These are phyloP conservation scores for Pterophyllum scalare DNA, from an alignment of 2,113 vertebrate genomes.

Conservation along the genomic window DNA sequence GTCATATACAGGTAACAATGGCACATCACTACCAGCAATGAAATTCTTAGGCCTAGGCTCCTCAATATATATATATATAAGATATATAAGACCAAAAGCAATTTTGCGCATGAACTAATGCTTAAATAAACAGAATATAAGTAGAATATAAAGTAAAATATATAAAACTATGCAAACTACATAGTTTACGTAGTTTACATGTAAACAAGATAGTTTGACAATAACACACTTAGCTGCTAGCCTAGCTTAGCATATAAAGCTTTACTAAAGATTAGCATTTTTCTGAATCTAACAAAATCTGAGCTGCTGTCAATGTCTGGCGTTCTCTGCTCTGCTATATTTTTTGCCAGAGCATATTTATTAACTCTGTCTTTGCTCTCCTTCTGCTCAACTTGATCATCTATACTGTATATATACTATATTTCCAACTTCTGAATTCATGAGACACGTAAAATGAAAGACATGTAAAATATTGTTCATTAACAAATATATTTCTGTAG, in stretches of 20 bases:
- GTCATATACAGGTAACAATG: too few relatives aligned
- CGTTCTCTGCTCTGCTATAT: background rate
- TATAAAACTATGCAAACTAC: too few relatives aligned
- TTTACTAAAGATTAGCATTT: background rate
- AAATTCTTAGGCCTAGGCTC: too few relatives aligned
- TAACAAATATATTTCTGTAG: background rate
- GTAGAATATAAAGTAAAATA: too few relatives aligned
- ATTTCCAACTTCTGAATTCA: background rate
- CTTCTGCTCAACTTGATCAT: background rate
- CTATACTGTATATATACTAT: background rate
- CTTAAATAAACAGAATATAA: too few relatives aligned
- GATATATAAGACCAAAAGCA: too few relatives aligned
- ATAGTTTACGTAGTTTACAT: too few relatives aligned
- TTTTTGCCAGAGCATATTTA: too few relatives aligned
- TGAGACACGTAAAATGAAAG: background rate
- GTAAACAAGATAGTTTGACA: background rate
- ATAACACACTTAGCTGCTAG: background rate
- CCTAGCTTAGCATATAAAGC: too few relatives aligned
- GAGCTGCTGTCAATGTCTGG: background rate
- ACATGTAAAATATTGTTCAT: fast-evolving
- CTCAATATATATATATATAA: too few relatives aligned
- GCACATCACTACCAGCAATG: too few relatives aligned
- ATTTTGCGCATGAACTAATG: too few relatives aligned
- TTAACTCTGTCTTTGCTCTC: fast-evolving
- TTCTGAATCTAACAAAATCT: background rate